Conservation (phyloP, 92 coral and sea anemone species). For the Palythoa caribaeorum region DNA sequence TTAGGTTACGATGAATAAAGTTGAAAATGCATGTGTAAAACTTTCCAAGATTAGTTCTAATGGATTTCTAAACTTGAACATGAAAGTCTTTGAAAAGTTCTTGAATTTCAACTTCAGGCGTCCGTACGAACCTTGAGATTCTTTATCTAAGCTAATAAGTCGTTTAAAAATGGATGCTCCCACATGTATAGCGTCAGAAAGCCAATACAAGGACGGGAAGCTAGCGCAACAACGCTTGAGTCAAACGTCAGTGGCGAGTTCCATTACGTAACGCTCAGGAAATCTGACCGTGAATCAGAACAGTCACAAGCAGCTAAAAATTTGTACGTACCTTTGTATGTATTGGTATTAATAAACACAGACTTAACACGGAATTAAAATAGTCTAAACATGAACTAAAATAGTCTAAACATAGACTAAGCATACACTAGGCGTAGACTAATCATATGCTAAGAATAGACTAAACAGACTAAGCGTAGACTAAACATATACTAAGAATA, state of each 20-base stretch:
- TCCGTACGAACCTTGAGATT: background rate
- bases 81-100: no score
- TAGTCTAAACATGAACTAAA: background rate
- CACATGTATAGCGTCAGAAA: constrained; percentile 12
- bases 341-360: background rate
- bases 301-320: background rate
- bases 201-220: constrained; percentile 18
- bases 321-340: constrained; percentile 38
- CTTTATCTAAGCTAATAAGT: background rate
- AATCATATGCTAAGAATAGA: no score
- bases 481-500: no score
- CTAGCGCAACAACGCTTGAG: background rate
- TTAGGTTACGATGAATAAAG: no score
- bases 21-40: no score
- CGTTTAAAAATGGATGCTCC: constrained; percentile 1
- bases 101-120: background rate
- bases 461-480: no score
- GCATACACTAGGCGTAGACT: background rate
- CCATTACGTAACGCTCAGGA: background rate
- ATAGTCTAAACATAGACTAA: constrained; percentile 3
- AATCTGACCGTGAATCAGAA: constrained; percentile 13
- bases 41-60: no score
- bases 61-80: background rate
- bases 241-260: background rate
- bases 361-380: background rate